These are phyloP conservation scores for Sakesphorus luctuosus DNA, from an alignment of 2,113 vertebrate species.

Conservation along the genomic window DNA sequence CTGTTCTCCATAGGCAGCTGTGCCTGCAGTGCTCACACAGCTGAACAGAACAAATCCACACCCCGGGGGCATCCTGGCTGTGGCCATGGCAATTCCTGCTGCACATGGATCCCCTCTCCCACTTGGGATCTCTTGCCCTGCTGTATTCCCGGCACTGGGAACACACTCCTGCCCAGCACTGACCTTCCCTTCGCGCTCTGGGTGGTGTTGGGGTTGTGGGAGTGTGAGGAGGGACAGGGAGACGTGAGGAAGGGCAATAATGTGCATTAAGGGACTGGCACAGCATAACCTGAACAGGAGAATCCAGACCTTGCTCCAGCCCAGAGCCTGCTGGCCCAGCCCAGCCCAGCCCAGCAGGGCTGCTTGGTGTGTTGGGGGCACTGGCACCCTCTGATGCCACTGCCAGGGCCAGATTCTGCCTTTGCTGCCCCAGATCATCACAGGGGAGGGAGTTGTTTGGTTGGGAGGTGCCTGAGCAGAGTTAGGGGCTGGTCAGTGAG, in stretches of 20 bases:
- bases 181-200: not conserved
- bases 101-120: rapidly evolving
- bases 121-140: not conserved
- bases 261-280: not conserved
- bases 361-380: not conserved
- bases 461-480: not conserved
- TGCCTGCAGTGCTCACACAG: not conserved
- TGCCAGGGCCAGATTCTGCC: not conserved
- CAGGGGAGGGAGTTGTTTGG: not conserved
- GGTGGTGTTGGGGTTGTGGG: not conserved
- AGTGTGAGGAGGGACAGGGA: not conserved
- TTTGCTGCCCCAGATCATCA: not conserved
- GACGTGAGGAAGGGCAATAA: not conserved
- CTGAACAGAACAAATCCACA: not conserved
- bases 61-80: not conserved
- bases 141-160: rapidly evolving
- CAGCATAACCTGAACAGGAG: not conserved
- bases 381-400: not conserved
- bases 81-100: not conserved
- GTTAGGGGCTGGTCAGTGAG: not conserved
- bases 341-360: not conserved
- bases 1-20: not conserved
- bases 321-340: not conserved
- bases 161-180: not conserved
- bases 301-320: not conserved